Evolutionary conservation across 2,888 invertebrate species (phyloP).

Genomic region (Nephrotoma flavescens): DNA sequence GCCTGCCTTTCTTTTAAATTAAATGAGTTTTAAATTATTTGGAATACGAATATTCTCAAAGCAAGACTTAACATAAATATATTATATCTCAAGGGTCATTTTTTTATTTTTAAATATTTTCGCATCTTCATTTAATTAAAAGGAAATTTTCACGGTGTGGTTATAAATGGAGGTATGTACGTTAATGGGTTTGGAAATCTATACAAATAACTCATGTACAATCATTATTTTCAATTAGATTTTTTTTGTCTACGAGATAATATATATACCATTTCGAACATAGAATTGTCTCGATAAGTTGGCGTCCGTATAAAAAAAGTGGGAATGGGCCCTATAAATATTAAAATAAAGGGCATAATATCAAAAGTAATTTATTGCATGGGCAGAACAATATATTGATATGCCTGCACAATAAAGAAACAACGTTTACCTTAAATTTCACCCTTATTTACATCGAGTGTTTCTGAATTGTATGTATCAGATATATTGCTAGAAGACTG

Average conservation of each 20-base stretch:
- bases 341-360: neutral
- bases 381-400: neutral
- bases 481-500: neutral
- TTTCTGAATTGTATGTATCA: neutral
- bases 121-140: neutral
- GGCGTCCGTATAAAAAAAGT: neutral
- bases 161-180: neutral
- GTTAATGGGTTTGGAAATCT: neutral
- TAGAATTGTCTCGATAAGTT: neutral
- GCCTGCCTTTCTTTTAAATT: no score
- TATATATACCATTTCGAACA: neutral
- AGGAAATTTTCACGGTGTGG: neutral
- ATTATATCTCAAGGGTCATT: neutral
- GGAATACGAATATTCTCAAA: no score
- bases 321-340: neutral
- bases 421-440: neutral
- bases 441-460: neutral
- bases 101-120: neutral
- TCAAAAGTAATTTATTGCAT: neutral
- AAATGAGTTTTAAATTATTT: no score
- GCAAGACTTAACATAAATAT: neutral
- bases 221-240: neutral
- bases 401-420: no score
- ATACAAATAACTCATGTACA: neutral
- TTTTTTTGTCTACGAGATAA: neutral